phyloP scores from a whole-genome alignment of 2,113 vertebrate genomes.

The Agapornis roseicollis region DNA sequence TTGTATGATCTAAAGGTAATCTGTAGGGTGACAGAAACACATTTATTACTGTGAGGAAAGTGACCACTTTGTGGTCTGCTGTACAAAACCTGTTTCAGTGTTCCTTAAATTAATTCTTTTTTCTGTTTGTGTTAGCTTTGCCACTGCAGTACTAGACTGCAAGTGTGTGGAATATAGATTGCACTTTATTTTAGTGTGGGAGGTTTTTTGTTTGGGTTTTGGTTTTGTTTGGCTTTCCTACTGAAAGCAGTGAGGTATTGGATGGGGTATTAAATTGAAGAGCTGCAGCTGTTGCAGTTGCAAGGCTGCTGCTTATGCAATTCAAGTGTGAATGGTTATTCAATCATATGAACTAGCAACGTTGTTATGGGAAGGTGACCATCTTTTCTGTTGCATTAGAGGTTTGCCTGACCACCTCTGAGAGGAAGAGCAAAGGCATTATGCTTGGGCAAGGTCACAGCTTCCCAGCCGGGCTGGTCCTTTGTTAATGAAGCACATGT shows the following conservation, averaged over 20 bases:
- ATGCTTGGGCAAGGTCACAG: background rate
- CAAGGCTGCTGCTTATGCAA: background rate
- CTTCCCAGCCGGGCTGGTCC: background rate
- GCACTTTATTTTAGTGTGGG: background rate
- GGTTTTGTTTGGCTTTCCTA: background rate
- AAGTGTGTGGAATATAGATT: background rate
- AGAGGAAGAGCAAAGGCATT: background rate
- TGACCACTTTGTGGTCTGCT: background rate
- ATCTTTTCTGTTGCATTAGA: background rate
- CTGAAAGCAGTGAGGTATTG: background rate
- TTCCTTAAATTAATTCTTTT: background rate
- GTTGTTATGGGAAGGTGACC: fast-evolving
- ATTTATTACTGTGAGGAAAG: background rate
- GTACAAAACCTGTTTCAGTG: background rate
- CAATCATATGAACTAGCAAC: background rate
- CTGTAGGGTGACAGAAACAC: background rate
- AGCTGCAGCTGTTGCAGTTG: background rate
- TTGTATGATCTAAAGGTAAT: background rate
- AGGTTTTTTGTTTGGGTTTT: background rate
- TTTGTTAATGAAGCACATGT: background rate
- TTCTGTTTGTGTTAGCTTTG: background rate
- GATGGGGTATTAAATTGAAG: background rate
- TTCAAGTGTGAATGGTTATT: background rate
- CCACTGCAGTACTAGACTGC: background rate
- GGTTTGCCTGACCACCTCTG: background rate